Evolutionary conservation across 2,888 invertebrate genomes (phyloP).

Genomic region (Mellilla xanthometata): DNA sequence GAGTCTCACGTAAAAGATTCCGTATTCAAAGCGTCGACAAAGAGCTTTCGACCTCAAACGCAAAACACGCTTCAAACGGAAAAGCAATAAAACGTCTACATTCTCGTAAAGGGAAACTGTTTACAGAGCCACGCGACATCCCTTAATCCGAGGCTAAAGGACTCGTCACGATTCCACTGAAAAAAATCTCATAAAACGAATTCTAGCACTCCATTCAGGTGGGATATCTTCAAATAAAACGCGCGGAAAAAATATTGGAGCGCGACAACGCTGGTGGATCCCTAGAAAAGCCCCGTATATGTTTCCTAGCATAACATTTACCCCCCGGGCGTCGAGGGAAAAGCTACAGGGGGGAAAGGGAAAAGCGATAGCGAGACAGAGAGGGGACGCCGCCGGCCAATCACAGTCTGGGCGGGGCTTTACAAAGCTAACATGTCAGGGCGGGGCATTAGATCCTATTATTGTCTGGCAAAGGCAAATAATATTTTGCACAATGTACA

Average conservation of each 20-base stretch:
- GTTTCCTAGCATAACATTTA: conserved; percentile 82
- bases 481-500: conserved; percentile 89
- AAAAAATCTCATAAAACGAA: conserved; percentile 74
- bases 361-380: conserved; percentile 49
- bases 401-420: conserved; percentile 63
- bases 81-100: conserved; percentile 50
- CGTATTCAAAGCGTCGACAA: conserved; percentile 27
- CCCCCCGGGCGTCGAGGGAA: conserved; percentile 79
- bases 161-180: conserved; percentile 44
- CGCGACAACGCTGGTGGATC: conserved; percentile 71
- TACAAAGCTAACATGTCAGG: conserved; percentile 82
- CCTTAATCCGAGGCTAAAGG: conserved; percentile 61
- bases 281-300: conserved; percentile 79
- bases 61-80: conserved; percentile 37
- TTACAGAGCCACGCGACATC: conserved; percentile 57
- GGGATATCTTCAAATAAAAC: conserved; percentile 71
- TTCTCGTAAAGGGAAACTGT: conserved; percentile 53
- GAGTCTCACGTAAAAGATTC: conserved; percentile 44
- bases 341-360: conserved; percentile 66
- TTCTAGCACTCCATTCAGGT: conserved; percentile 79
- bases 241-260: conserved; percentile 73
- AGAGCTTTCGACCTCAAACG: conserved; percentile 37
- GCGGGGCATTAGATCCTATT: conserved; percentile 80
- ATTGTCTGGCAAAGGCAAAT: conserved; percentile 86
- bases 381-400: conserved; percentile 51